Evolutionary conservation across 2,113 vertebrate species (phyloP), one percentile per base, ranked within the genome.

Genomic region (Cromileptes altivelis): DNA sequence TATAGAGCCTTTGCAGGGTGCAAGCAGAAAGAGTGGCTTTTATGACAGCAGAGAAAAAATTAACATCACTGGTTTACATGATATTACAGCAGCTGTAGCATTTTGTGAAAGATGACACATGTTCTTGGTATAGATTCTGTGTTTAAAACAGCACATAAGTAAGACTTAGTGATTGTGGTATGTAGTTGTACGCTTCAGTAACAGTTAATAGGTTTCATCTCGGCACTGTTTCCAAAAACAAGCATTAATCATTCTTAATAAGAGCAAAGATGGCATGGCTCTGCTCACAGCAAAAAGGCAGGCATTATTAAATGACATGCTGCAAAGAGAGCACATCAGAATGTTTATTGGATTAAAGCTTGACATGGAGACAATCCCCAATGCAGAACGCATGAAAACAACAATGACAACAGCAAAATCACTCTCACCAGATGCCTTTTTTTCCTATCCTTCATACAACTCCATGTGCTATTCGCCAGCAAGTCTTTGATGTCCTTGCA

Each of bases 281-380:
- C 61, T 55, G 71, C 89, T 84, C 85, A 69, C 88, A 90, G 89
- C 70, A 91, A 89, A 91, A 74, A 86, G 80, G 60, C 84, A 75
- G 63, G 80, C 80, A 71, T 84, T 92, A 86, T 86, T 89, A 82
- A 84, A 92, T 91, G 86, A 91, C 85, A 91, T 85, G 63, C 89
- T 64, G 82, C 87, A 90, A 87, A 90, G 84, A 90, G 87, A 93
- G 89, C 90, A 71, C 87, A 81, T 91, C 88, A 70, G 76, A 91
- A 86, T 86, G 84, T 89, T 95, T 91, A 94, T 94, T 96, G 91
- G 93, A 95, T 95, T 95, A 93, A 84, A 92, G 92, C 88, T 87
- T 83, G 90, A 92, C 89, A 90, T 40, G 68, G 84, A 90, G 81
- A 92, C 91, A 90, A 89, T 93, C 83, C 91, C 88, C 86, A 70